These are phyloP conservation scores for Watsonalla binaria DNA, from an alignment of 2,888 invertebrate species.

Conservation along the genomic window DNA sequence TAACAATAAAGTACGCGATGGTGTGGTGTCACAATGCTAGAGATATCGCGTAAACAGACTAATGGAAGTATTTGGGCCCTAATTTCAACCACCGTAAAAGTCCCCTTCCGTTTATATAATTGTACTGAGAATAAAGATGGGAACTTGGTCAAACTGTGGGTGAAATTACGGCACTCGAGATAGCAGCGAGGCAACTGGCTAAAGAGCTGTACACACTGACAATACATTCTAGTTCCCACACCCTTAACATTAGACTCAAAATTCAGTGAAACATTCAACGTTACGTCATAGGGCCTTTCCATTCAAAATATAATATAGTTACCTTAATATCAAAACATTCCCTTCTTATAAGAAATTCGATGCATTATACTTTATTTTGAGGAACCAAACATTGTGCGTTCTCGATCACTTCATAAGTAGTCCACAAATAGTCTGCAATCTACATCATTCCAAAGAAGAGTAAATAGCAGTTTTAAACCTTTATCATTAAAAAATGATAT, in stretches of 20 bases:
- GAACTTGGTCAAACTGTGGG: not conserved
- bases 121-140: slow-evolving; percentile 1
- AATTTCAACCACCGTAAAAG: slow-evolving; percentile 21
- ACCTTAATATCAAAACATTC: not conserved
- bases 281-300: no score
- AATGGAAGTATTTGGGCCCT: slow-evolving; percentile 19
- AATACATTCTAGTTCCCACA: not conserved
- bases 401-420: not conserved
- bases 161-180: not conserved
- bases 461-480: no score
- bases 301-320: no score
- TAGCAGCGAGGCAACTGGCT: not conserved
- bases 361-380: not conserved
- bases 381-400: not conserved
- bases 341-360: not conserved
- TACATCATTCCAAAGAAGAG: no score
- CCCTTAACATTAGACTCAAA: not conserved
- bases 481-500: not conserved
- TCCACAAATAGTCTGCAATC: not conserved
- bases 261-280: no score
- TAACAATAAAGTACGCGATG: slow-evolving; percentile 67
- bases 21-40: slow-evolving; percentile 33
- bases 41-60: slow-evolving; percentile 17
- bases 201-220: not conserved
- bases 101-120: not conserved